Percentiles rank a stretch among this genome's conserved stretches.
Evolutionary conservation across 2,797 vertebrate species (phyloP).

Genomic region (Parauchenoglanis punctatus): DNA sequence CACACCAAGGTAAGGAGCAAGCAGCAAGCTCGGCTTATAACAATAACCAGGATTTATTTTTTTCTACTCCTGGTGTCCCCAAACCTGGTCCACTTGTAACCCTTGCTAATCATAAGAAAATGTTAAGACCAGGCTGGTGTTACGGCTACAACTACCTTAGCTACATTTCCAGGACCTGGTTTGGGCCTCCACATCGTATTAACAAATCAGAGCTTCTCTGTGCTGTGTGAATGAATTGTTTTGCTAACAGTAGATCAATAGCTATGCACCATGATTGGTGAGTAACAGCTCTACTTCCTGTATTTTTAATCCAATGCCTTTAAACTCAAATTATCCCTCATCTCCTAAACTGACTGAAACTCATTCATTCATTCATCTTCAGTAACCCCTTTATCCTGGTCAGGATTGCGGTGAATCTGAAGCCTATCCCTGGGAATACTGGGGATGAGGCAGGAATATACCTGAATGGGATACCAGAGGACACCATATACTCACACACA

Average conservation of each 20-base stretch:
- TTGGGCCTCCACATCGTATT: constrained; percentile 12
- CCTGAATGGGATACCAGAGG: neutral
- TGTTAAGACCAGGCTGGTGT: neutral
- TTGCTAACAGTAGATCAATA: constrained; percentile 1
- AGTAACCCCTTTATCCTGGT: neutral
- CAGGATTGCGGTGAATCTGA: neutral
- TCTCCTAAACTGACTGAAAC: neutral
- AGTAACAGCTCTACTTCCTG: neutral
- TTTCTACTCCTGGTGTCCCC: neutral
- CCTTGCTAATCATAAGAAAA: neutral
- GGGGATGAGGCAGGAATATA: neutral
- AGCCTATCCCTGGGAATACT: neutral
- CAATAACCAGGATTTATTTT: neutral
- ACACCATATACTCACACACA: neutral
- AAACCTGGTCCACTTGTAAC: neutral
- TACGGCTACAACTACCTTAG: neutral
- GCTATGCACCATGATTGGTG: neutral
- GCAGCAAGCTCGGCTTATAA: constrained; percentile 3
- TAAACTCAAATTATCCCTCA: neutral
- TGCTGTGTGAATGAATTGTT: constrained; percentile 7
- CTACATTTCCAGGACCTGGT: constrained; percentile 11
- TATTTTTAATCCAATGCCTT: neutral
- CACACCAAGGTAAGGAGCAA: constrained; percentile 58
- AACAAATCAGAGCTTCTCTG: neutral
- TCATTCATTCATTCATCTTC: neutral